A percentile compares a stretch with the other conserved stretches of the same genome.
Conservation (phyloP, 2,113 vertebrate species). For the Otus sunia region DNA sequence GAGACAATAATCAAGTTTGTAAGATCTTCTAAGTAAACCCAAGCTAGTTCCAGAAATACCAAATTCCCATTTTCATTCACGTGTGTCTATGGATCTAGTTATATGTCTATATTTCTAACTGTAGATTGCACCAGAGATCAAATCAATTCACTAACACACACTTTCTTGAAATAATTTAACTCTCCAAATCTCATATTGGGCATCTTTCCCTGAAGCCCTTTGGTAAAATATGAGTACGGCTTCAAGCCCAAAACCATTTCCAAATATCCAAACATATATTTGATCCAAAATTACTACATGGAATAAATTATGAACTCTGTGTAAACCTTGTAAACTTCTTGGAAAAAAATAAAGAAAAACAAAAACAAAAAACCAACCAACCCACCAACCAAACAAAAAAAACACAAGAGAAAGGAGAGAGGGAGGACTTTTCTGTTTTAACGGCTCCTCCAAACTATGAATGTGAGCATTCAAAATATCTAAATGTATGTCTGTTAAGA, state of each 20-base stretch:
- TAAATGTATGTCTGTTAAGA: neutral
- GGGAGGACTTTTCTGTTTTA: neutral
- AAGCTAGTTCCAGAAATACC: neutral
- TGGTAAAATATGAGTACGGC: neutral
- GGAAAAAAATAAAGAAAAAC: neutral
- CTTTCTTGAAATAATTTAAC: neutral
- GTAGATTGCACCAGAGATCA: neutral
- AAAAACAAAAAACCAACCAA: neutral
- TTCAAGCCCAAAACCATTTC: neutral
- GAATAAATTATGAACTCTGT: neutral
- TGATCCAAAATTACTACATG: neutral
- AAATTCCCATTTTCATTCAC: neutral
- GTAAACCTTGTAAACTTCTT: neutral
- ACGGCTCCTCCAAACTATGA: neutral
- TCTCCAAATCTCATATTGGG: neutral
- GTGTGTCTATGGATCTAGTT: neutral
- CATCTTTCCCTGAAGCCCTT: neutral
- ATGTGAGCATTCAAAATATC: neutral
- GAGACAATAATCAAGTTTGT: neutral
- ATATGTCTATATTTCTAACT: neutral
- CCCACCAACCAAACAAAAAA: neutral
- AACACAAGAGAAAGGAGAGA: fast-evolving
- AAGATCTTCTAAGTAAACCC: neutral
- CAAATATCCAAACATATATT: neutral
- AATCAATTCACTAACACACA: neutral